These are phyloP conservation scores for Vicugna pacos DNA, from an alignment of 2,113 vertebrate genomes.

Conservation along the genomic window DNA sequence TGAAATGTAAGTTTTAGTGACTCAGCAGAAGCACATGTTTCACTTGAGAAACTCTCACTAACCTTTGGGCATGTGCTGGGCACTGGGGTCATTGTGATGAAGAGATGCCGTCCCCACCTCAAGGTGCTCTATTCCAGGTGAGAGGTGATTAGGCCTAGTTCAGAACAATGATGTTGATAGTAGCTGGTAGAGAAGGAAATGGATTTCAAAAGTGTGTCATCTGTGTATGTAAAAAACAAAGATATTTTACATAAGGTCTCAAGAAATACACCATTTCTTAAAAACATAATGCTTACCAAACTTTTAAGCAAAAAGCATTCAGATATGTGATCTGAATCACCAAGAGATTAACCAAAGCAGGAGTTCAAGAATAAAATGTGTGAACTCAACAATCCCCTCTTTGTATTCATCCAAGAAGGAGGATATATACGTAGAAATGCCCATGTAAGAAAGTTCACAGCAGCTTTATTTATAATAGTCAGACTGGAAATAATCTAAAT, in stretches of 20 bases:
- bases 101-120: neutral
- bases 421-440: neutral
- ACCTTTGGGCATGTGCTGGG: neutral
- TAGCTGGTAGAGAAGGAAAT: neutral
- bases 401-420: constrained; percentile 13
- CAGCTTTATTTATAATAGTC: neutral
- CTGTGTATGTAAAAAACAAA: neutral
- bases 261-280: constrained; percentile 24
- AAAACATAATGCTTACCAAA: neutral
- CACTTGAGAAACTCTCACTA: neutral
- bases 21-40: neutral
- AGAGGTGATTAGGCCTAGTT: neutral
- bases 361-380: neutral
- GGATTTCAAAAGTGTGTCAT: neutral
- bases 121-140: neutral
- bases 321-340: neutral
- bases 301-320: neutral
- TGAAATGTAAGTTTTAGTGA: neutral
- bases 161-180: neutral
- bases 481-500: neutral
- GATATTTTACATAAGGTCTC: neutral
- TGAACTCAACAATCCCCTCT: neutral
- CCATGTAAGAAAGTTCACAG: neutral
- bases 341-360: constrained; percentile 16
- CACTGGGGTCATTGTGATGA: neutral